Conservation (phyloP, 1,140 invertebrate species). For the Anadara kagoshimensis region DNA sequence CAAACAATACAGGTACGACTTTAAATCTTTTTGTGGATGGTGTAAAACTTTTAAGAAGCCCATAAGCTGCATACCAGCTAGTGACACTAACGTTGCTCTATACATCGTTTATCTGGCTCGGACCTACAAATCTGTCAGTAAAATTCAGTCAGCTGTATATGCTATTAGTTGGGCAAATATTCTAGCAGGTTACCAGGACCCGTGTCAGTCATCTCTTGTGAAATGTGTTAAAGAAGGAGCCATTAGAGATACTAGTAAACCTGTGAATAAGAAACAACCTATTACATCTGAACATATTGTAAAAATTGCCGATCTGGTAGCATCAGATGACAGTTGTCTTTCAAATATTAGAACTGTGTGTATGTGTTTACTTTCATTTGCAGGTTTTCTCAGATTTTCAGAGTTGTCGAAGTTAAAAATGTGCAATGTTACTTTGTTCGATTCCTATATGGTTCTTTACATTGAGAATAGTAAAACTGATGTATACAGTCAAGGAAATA, state of each 20-base stretch:
- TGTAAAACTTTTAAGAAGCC: background rate
- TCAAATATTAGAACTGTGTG: too few relatives aligned
- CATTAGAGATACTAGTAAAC: slow-evolving; percentile 1
- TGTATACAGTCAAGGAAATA: slow-evolving; percentile 6
- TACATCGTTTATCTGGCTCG: background rate
- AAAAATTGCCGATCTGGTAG: background rate
- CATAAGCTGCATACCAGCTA: background rate
- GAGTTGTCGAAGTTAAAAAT: slow-evolving; percentile 6
- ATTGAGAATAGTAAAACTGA: slow-evolving; percentile 22
- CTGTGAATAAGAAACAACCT: slow-evolving; percentile 13
- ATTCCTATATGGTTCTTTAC: background rate
- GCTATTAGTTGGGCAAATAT: slow-evolving; percentile 16
- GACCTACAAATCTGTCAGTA: background rate
- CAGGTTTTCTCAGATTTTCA: slow-evolving; percentile 20
- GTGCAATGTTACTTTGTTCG: slow-evolving; percentile 8
- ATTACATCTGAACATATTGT: slow-evolving; percentile 7
- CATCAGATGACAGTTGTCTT: background rate
- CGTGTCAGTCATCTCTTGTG: slow-evolving; percentile 4
- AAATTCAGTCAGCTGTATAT: slow-evolving; percentile 14
- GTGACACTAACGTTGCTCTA: background rate
- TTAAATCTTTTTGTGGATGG: background rate
- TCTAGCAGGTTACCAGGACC: slow-evolving; percentile 8
- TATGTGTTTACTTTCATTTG: slow-evolving; percentile 12
- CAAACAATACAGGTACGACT: background rate
- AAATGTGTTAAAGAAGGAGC: background rate